Conservation (phyloP, 35 echinoderm and acorn worm species). For the Heliocidaris erythrogramma region DNA sequence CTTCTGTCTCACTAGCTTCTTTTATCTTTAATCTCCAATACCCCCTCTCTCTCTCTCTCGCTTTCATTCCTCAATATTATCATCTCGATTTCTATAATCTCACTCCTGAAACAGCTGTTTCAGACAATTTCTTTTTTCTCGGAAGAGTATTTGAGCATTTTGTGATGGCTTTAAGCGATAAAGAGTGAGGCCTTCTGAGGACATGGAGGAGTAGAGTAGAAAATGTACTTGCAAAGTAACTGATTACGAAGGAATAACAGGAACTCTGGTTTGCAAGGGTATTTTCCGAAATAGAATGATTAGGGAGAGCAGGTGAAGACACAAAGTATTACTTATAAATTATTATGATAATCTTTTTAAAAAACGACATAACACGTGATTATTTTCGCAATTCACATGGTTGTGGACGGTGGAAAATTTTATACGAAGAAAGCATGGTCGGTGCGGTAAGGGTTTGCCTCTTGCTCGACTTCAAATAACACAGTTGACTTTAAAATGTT, state of each 20-base stretch:
- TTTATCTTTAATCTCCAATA: neutral
- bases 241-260: neutral
- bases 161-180: neutral
- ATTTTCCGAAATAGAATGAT: conserved; percentile 13
- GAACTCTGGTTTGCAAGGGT: neutral
- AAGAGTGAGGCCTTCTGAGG: neutral
- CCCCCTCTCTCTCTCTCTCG: neutral
- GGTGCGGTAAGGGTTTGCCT: neutral
- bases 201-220: neutral
- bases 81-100: conserved; percentile 12
- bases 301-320: neutral
- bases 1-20: neutral
- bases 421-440: neutral
- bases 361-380: neutral
- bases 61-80: neutral
- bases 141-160: neutral
- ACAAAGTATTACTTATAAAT: neutral
- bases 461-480: neutral
- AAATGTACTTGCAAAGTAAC: neutral
- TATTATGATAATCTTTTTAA: neutral
- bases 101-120: neutral
- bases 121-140: conserved; percentile 11
- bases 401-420: neutral
- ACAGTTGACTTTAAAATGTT: too few species aligned
- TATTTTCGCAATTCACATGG: neutral